Base-by-base conservation (phyloP, 1,140 invertebrate species). In the Agrypnia vestita region DNA sequence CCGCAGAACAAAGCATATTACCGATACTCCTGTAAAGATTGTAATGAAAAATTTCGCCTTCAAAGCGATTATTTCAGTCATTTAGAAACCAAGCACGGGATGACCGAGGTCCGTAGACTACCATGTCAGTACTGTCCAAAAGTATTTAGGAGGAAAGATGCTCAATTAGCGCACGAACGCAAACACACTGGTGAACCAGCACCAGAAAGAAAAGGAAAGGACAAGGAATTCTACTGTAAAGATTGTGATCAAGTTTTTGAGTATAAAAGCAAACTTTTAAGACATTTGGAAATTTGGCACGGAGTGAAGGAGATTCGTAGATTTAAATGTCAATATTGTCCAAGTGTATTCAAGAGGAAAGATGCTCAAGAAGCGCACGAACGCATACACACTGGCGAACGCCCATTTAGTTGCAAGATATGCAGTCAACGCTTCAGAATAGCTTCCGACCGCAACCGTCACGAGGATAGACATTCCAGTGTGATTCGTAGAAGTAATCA, bases 321-420 rank as follows among this genome's bases (percentile, higher is more conserved):
- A 13, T 72, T 51, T 51, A 13, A 17, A 12, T 72, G 69, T 72
- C 46, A 51, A 10, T 35, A 72, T 21, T 72, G 69, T 15, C 17
- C 46, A 4, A 6, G 9, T 4, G 19, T 10, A 51, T 72, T 72
- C 47, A 19, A 13, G 17, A 21, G 46, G 46, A 51, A 72, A 51
- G 21, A 53, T 21, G 10, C 46, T 19, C 69, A 17, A 17, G 49
- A 19, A 7, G 69, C n/a, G 13, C 69, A 72, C 17, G 13, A 49
- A 47, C 19, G 69, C 17, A 72, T 72, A 11, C 69, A 72, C 47
- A 51, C 69, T 13, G 69, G 49, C 6, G 69, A 72, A 47, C 69
- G 47, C 11, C 49, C 69, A 17, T 51, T 21, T 9, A 13, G 17
- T 12, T 51, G 69, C 69, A 51, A 51, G 17, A 47, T 51, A 47